A percentile compares a stretch with the other conserved stretches of the same genome.
Evolutionary conservation across 2,888 invertebrate species (phyloP).

Genomic region (Nephrotoma flavescens): DNA sequence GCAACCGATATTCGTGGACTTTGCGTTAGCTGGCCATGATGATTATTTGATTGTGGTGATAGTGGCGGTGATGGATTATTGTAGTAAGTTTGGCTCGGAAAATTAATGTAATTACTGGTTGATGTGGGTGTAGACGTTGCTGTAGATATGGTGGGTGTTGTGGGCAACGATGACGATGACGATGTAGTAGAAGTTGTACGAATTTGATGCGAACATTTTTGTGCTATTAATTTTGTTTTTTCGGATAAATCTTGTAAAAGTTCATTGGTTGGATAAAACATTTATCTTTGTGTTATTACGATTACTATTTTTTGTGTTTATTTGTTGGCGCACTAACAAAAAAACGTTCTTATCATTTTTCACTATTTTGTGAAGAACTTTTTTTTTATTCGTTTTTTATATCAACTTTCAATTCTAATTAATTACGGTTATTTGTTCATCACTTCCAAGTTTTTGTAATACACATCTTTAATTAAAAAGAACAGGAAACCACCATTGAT

Average conservation of each 20-base stretch:
- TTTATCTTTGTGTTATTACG: conserved; percentile 13
- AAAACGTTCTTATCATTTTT: not conserved
- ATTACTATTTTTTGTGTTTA: not conserved
- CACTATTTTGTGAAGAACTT: not conserved
- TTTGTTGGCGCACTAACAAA: not conserved
- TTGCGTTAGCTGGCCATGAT: not conserved
- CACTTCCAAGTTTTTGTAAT: not conserved
- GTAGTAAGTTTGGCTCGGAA: not conserved
- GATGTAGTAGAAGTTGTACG: conserved; percentile 17
- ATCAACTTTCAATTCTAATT: not conserved
- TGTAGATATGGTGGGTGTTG: conserved; percentile 12
- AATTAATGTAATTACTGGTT: not conserved
- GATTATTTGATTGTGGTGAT: not conserved
- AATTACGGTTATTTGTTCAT: not conserved
- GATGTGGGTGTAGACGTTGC: conserved; percentile 5
- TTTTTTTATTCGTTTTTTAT: not conserved
- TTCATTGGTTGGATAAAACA: conserved; percentile 27
- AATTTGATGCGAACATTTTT: conserved; percentile 24
- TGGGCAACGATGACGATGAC: conserved; percentile 16
- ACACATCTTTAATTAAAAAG: not conserved
- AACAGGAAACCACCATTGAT: not conserved
- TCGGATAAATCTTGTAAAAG: conserved; percentile 18
- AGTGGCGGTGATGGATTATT: not conserved
- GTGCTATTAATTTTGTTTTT: conserved; percentile 26
- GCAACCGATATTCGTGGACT: not conserved